Percentiles rank a stretch among this genome's conserved stretches.
Conservation (phyloP, 1,140 invertebrate genomes). For the Macrosteles quadrilineatus region DNA sequence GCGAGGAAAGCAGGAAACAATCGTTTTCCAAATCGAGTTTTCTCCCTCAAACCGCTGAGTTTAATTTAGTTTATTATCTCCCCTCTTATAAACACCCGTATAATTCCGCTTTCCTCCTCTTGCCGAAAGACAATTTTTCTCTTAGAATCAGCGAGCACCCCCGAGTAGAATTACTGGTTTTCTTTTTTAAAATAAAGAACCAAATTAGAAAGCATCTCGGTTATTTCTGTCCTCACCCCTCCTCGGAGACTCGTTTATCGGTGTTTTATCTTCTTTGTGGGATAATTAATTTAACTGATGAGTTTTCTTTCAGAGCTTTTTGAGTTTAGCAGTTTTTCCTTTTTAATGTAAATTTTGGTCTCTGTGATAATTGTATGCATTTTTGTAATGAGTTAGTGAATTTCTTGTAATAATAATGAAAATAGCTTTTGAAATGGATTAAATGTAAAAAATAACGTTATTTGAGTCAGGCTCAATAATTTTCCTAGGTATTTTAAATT, state of each 20-base stretch:
- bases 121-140: conserved; percentile 8
- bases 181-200: conserved; percentile 15
- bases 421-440: too few relatives aligned
- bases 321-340: background rate
- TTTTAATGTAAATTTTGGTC: background rate
- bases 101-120: conserved; percentile 7
- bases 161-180: background rate
- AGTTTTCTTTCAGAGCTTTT: background rate
- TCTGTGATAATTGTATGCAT: too few relatives aligned
- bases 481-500: too few relatives aligned
- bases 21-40: background rate
- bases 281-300: conserved; percentile 12
- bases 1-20: background rate
- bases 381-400: too few relatives aligned
- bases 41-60: background rate
- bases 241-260: conserved; percentile 2
- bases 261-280: conserved; percentile 8
- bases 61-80: conserved; percentile 11
- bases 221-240: background rate
- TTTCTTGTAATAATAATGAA: too few relatives aligned
- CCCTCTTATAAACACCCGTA: conserved; percentile 9
- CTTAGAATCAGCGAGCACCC: conserved; percentile 5
- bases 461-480: too few relatives aligned
- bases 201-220: conserved; percentile 13
- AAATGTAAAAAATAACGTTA: too few relatives aligned